phyloP scores from a whole-genome alignment of 2,797 vertebrate species.

The Sebastolobus alascanus region DNA sequence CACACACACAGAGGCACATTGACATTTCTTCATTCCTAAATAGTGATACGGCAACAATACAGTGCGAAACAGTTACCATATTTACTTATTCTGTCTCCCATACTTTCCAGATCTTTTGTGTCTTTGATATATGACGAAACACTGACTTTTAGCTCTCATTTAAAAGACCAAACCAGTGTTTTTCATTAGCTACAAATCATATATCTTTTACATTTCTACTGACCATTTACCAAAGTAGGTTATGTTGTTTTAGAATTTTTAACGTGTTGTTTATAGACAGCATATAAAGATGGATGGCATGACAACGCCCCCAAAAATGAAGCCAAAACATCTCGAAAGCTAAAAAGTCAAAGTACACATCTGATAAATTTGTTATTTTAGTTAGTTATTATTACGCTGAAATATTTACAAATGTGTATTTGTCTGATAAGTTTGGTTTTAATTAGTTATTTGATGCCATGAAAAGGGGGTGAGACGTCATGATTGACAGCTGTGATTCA shows the following conservation, averaged over 20 bases:
- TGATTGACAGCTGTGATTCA: no score
- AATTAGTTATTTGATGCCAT: no score
- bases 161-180: not conserved
- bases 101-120: not conserved
- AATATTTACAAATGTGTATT: no score
- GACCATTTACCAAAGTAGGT: not conserved
- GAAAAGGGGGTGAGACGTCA: no score
- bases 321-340: no score
- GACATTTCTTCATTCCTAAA: not conserved
- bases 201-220: not conserved
- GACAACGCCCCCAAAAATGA: no score
- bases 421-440: no score
- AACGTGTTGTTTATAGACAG: not conserved
- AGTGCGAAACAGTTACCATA: not conserved
- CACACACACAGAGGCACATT: not conserved
- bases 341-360: no score
- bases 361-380: no score
- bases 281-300: no score
- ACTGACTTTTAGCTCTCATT: not conserved
- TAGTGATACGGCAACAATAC: not conserved
- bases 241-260: not conserved
- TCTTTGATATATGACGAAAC: constrained; percentile 1
- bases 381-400: no score
- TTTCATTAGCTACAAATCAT: not conserved
- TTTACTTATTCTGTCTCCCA: not conserved